phyloP scores from a whole-genome alignment of 1,140 invertebrate genomes.

The Temnothorax curvispinosus region DNA sequence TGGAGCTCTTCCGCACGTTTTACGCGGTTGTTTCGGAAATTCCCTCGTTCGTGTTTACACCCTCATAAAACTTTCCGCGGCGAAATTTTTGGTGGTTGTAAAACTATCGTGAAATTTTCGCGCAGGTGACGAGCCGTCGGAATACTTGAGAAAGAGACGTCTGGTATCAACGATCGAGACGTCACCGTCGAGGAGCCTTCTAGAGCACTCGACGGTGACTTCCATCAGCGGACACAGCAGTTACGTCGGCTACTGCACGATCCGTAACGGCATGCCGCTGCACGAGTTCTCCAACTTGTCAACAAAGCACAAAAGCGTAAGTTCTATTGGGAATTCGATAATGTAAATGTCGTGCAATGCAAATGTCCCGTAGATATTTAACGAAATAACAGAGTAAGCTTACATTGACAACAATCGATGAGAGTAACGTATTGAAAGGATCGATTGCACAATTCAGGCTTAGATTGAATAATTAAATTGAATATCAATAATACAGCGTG shows the following conservation, averaged over 20 bases:
- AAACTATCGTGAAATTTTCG: conserved; percentile 23
- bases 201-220: conserved; percentile 86
- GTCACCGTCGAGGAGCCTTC: conserved; percentile 88
- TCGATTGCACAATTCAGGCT: neutral
- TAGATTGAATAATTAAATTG: conserved; percentile 8
- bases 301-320: conserved; percentile 83
- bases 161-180: conserved; percentile 92
- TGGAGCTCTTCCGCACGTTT: neutral
- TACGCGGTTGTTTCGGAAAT: neutral
- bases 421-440: neutral
- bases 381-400: conserved; percentile 1
- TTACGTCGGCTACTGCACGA: conserved; percentile 90
- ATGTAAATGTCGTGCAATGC: conserved; percentile 8
- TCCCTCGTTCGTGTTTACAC: conserved; percentile 6
- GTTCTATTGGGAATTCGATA: conserved; percentile 46
- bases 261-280: conserved; percentile 89
- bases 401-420: conserved; percentile 1
- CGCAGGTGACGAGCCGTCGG: conserved; percentile 83
- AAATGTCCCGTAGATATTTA: conserved; percentile 18
- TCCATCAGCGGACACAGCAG: conserved; percentile 82
- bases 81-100: conserved; percentile 28
- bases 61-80: conserved; percentile 7
- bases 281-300: conserved; percentile 86
- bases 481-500: neutral
- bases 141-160: conserved; percentile 89